These are phyloP conservation scores for Crioceris asparagi DNA, from an alignment of 2,888 invertebrate species.

Conservation along the genomic window DNA sequence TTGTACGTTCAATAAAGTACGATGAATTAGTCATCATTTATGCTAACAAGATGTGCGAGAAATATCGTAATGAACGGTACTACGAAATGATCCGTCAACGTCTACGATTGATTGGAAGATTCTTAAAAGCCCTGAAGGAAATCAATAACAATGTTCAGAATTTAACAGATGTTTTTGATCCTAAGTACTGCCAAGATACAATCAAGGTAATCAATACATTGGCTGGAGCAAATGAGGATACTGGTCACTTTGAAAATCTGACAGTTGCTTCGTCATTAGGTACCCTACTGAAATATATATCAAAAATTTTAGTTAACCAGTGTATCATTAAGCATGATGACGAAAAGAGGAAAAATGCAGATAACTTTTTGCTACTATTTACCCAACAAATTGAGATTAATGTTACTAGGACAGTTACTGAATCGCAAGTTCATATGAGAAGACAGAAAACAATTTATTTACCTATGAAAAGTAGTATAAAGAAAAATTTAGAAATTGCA, in stretches of 20 bases:
- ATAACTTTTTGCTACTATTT: conserved; percentile 7
- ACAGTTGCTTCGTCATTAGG: conserved; percentile 15
- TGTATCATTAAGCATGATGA: conserved; percentile 4
- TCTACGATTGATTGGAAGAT: too few species aligned
- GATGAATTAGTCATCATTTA: too few species aligned
- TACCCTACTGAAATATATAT: conserved; percentile 15
- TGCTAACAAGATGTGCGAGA: too few species aligned
- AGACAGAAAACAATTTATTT: conserved; percentile 5
- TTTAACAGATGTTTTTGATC: too few species aligned
- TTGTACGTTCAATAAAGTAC: too few species aligned
- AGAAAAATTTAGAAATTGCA: conserved; percentile 2
- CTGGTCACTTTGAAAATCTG: conserved; percentile 13
- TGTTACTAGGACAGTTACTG: conserved; percentile 8
- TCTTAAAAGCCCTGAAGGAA: too few species aligned
- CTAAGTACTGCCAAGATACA: conserved; percentile 10
- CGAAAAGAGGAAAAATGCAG: conserved; percentile 3
- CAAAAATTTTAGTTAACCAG: conserved; percentile 6
- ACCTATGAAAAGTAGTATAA: conserved; percentile 6
- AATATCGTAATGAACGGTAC: too few species aligned
- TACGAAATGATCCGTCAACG: too few species aligned
- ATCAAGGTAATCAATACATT: conserved; percentile 15
- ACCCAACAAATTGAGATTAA: conserved; percentile 3
- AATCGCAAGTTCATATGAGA: conserved; percentile 8
- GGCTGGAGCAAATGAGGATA: conserved; percentile 11
- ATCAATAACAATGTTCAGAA: too few species aligned